Evolutionary conservation across 2,888 invertebrate species (phyloP).

Genomic region (Volucella bombylans): DNA sequence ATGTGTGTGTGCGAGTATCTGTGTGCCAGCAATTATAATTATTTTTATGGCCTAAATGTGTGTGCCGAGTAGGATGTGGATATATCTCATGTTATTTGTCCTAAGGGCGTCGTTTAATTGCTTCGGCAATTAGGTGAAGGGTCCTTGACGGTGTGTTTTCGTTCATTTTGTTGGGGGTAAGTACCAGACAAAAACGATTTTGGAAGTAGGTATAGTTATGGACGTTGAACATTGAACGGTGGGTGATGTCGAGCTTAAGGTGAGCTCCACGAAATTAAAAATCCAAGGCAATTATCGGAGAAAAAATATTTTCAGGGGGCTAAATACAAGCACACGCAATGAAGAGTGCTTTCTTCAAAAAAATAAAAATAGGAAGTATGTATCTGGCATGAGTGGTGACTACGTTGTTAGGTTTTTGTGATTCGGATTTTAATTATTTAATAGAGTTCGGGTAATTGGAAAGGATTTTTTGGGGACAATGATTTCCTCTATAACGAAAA

Average conservation of each 20-base stretch:
- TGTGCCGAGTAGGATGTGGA: conserved; percentile 63
- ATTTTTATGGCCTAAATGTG: conserved; percentile 72
- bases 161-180: conserved; percentile 46
- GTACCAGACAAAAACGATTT: conserved; percentile 68
- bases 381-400: conserved; percentile 63
- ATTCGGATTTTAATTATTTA: conserved; percentile 65
- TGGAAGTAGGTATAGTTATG: conserved; percentile 21
- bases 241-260: conserved; percentile 62
- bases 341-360: conserved; percentile 27
- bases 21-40: conserved; percentile 70
- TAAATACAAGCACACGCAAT: neutral
- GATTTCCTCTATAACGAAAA: neutral
- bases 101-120: conserved; percentile 83
- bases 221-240: conserved; percentile 17
- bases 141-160: conserved; percentile 72
- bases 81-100: conserved; percentile 80
- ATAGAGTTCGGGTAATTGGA: conserved; percentile 37
- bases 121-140: conserved; percentile 76
- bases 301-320: conserved; percentile 30
- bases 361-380: too few species aligned
- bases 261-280: conserved; percentile 71
- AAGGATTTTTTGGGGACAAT: conserved; percentile 26
- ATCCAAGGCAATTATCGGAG: conserved; percentile 72
- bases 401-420: conserved; percentile 32
- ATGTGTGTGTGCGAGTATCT: conserved; percentile 12